Base-by-base conservation (phyloP, 92 coral and sea anemone species). In the Siderastrea siderea region DNA sequence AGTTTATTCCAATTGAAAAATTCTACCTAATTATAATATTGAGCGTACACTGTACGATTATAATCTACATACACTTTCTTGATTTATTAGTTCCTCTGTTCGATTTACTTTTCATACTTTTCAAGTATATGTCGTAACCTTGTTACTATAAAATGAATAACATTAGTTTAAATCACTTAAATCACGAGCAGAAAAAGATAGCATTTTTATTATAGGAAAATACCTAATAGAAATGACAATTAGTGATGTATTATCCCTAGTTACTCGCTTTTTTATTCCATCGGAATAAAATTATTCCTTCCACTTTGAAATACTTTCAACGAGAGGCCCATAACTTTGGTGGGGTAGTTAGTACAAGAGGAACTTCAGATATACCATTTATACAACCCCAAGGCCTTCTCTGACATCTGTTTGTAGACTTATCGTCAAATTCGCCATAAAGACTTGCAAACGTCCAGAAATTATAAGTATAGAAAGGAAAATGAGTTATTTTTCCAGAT, bases 281-380 rank as follows among this genome's bases (percentile, higher is more conserved):
- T 52, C 11, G 76, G 67, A 81, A 81, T 52, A 67, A 81, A 66
- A 52, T 13, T 55, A 55, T 81, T 47, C 17, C 10, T 68, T 81
- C 75, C 85, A 68, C 54, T 81, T 6, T 81, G 85, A 68, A 81
- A 81, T 81, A 81, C 85, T 6, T 11, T 81, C 11, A 52, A 16
- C 61, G 3, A 38, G 84, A 80, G 74, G 75, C 53, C 50, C 84
- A 15, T 11, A 7, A 7, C 2, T 3, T 12, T 17, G 1, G 45
- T 5, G 59, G 14, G 5, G 71, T 3, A 7, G 6, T 11, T 3
- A 7, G 6, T 11, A 6, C 6, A 43, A 13, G 68, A 12, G 7
- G 47, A 26, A 26, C 12, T 1, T 11, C 63, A 7, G 8, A 61
- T 17, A 13, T 17, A 5, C 3, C 66, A 17, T 0, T 13, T 13